Percentiles rank a stretch among this genome's conserved stretches.
phyloP scores from a whole-genome alignment of 2,888 invertebrate genomes.

The Odontothrips loti region DNA sequence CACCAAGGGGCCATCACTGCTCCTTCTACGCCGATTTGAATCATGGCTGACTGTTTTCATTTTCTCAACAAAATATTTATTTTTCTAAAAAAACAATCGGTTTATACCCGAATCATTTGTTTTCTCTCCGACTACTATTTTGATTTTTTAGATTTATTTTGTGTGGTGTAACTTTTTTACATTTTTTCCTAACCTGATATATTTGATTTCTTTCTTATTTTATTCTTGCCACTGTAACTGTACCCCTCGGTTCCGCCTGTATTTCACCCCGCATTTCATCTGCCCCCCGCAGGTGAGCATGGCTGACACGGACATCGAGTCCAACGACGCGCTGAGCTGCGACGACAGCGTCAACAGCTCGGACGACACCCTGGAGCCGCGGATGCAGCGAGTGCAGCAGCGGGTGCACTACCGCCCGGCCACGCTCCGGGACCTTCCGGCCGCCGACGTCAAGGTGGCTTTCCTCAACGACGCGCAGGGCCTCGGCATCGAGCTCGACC shows the following conservation, averaged over 20 bases:
- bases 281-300: constrained; percentile 30
- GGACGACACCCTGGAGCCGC: constrained; percentile 9
- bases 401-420: neutral
- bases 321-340: constrained; percentile 35
- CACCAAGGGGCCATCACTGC: too few relatives aligned
- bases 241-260: neutral
- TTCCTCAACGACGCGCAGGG: constrained; percentile 28
- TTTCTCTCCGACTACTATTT: too few relatives aligned
- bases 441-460: constrained; percentile 30
- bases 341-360: neutral
- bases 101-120: too few relatives aligned
- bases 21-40: too few relatives aligned
- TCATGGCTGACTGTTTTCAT: too few relatives aligned
- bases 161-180: neutral
- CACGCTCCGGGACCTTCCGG: neutral
- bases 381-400: neutral
- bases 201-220: too few relatives aligned
- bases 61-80: too few relatives aligned
- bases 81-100: too few relatives aligned
- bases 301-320: constrained; percentile 38
- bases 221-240: too few relatives aligned
- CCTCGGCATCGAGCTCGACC: neutral
- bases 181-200: neutral
- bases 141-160: neutral
- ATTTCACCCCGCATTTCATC: neutral